Conservation (phyloP, 2,888 invertebrate species). For the Troides oblongomaculatus region DNA sequence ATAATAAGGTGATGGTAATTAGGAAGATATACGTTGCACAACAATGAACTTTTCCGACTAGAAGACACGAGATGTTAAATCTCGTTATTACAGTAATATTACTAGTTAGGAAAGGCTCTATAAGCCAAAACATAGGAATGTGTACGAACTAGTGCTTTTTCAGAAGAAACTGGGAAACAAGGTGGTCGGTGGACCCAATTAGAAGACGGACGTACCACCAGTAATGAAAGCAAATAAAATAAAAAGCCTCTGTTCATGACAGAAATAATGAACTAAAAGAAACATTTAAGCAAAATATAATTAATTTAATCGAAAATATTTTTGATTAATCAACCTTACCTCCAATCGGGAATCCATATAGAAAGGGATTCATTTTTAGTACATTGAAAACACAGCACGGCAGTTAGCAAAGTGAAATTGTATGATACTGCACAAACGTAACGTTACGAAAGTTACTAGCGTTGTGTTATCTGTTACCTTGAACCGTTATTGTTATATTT, state of each 20-base stretch:
- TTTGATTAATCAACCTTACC: constrained; percentile 43
- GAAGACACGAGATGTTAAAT: too few relatives aligned
- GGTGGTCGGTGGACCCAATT: too few relatives aligned
- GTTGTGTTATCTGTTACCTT: constrained; percentile 46
- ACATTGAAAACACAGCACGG: constrained; percentile 25
- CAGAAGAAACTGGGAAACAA: too few relatives aligned
- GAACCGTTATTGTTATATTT: constrained; percentile 44
- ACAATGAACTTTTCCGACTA: too few relatives aligned
- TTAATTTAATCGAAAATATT: neutral
- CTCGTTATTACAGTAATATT: too few relatives aligned
- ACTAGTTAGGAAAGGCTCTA: too few relatives aligned
- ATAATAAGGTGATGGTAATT: too few relatives aligned
- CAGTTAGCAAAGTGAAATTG: constrained; percentile 15
- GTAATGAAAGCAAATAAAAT: too few relatives aligned
- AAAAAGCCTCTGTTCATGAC: neutral
- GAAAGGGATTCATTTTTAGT: constrained; percentile 56
- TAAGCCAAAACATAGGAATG: too few relatives aligned
- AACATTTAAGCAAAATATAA: neutral
- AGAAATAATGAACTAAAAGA: neutral
- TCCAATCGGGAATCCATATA: constrained; percentile 48
- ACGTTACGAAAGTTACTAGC: constrained; percentile 21
- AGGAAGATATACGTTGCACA: too few relatives aligned
- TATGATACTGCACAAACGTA: constrained; percentile 12
- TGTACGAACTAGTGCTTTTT: too few relatives aligned
- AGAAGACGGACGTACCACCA: too few relatives aligned